phyloP scores from a whole-genome alignment of 2,888 invertebrate genomes.

The Thumatha senex region DNA sequence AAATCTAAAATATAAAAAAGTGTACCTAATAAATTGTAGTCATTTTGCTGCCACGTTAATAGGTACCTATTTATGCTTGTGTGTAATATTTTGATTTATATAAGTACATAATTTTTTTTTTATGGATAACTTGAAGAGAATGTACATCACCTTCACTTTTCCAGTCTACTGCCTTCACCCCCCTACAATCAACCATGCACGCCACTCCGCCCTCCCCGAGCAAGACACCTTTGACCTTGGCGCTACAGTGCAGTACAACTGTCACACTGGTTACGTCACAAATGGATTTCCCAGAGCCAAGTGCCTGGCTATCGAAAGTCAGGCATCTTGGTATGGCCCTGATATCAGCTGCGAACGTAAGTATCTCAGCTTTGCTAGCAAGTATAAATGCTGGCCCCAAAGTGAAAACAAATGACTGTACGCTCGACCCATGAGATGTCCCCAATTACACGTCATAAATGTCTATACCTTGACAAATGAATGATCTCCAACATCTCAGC shows the following conservation, averaged over 20 bases:
- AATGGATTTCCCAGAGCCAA: constrained; percentile 96
- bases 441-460: no score
- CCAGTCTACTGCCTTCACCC: constrained; percentile 93
- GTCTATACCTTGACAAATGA: no score
- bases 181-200: constrained; percentile 92
- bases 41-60: no score
- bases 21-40: no score
- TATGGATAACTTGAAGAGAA: no score
- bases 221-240: constrained; percentile 95
- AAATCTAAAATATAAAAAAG: no score
- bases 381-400: neutral
- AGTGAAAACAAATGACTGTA: no score
- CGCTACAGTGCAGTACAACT: constrained; percentile 95
- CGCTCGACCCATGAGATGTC: neutral
- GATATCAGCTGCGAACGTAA: constrained; percentile 97
- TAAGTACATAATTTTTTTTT: no score
- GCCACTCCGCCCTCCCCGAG: constrained; percentile 93
- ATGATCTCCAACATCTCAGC: no score
- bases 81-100: no score
- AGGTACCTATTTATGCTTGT: no score
- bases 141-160: neutral
- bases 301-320: constrained; percentile 94
- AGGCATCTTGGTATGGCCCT: constrained; percentile 98
- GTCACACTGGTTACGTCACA: constrained; percentile 96
- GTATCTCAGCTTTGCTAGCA: constrained; percentile 47